Evolutionary conservation across 2,797 vertebrate species (phyloP).

Genomic region (Anguilla obscura): DNA sequence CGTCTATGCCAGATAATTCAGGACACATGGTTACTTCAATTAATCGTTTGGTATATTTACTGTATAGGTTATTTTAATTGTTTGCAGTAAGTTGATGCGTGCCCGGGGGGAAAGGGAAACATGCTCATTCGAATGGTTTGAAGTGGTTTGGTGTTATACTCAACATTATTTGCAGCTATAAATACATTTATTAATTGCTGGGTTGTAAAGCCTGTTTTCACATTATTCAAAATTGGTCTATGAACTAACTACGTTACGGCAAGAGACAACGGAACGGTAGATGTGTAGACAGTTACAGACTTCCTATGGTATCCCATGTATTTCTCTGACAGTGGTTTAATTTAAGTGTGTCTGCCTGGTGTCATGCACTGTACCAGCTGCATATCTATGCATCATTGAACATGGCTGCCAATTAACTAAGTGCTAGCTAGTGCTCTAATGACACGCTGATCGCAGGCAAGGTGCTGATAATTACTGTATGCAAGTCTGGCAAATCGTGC

Average conservation of each 20-base stretch:
- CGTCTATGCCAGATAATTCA: neutral
- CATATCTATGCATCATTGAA: constrained; percentile 27
- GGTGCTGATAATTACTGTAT: constrained; percentile 23
- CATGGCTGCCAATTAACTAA: constrained; percentile 26
- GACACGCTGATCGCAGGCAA: neutral
- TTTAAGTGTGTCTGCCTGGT: constrained; percentile 4
- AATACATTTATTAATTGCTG: neutral
- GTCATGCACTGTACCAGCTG: constrained; percentile 15
- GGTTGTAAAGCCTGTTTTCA: neutral
- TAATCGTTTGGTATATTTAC: neutral
- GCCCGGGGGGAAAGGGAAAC: neutral
- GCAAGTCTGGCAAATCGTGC: neutral
- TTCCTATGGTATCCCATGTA: neutral
- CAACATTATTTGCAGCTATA: neutral
- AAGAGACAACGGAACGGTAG: no score
- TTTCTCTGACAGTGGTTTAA: neutral
- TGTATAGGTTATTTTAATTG: neutral
- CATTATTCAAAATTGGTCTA: neutral
- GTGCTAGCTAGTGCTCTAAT: constrained; percentile 13
- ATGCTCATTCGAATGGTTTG: neutral
- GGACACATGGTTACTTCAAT: neutral
- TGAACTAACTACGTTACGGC: neutral
- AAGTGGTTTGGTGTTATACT: neutral
- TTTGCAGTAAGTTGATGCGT: constrained; percentile 1
- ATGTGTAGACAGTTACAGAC: neutral